Conservation (phyloP, 1,140 invertebrate genomes). For the Brachionus manjavacas region DNA sequence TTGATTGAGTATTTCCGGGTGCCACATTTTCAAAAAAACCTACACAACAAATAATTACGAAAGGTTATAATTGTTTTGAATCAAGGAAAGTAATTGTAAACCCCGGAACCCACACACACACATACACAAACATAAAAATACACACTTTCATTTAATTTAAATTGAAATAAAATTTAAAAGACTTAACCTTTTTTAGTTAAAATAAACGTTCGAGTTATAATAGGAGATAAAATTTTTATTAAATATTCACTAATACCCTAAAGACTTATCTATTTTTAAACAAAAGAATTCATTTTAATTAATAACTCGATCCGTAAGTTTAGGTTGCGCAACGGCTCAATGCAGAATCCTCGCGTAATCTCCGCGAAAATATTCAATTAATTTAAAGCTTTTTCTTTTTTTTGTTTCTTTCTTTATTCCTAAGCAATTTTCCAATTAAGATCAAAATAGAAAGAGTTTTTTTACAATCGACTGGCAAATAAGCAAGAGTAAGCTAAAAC, state of each 20-base stretch:
- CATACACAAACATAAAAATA: background rate
- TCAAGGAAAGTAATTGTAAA: background rate
- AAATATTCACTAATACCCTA: slow-evolving; percentile 30
- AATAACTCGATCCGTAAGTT: background rate
- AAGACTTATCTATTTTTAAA: background rate
- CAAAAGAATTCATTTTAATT: slow-evolving; percentile 3
- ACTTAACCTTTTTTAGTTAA: slow-evolving; percentile 25
- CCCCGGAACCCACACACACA: background rate
- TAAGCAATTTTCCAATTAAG: background rate
- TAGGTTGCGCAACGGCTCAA: background rate
- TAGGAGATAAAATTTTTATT: slow-evolving; percentile 19
- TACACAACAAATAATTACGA: background rate
- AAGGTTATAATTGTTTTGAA: background rate
- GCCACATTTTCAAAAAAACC: slow-evolving; percentile 42
- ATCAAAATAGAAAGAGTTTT: background rate
- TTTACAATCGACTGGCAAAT: background rate
- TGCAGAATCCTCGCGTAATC: background rate
- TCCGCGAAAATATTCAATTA: background rate
- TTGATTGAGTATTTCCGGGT: slow-evolving; percentile 37
- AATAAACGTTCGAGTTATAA: slow-evolving; percentile 8
- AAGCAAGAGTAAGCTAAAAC: slow-evolving; percentile 8
- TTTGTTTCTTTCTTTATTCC: background rate
- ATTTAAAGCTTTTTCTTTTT: background rate
- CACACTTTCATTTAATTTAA: background rate
- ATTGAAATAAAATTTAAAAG: slow-evolving; percentile 13